Percentiles rank a stretch among this genome's conserved stretches.
phyloP scores from a whole-genome alignment of 92 coral and sea anemone species.

The Zoanthus solanderi region DNA sequence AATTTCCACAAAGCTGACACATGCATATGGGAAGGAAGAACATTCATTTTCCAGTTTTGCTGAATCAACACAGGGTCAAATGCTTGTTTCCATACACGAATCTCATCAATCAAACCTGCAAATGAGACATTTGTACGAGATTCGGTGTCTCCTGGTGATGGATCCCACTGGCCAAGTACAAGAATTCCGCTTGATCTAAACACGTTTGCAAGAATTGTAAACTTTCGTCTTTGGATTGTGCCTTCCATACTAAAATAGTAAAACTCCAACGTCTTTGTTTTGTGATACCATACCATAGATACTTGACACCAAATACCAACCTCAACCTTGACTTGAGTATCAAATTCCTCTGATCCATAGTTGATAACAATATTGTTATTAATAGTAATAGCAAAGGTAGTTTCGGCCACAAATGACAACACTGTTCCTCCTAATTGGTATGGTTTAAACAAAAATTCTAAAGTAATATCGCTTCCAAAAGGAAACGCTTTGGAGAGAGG shows the following conservation, averaged over 20 bases:
- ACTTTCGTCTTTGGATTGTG: constrained; percentile 56
- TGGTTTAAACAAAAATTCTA: constrained; percentile 70
- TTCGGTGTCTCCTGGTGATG: constrained; percentile 71
- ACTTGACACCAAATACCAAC: constrained; percentile 67
- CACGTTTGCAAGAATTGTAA: constrained; percentile 44
- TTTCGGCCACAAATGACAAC: constrained; percentile 57
- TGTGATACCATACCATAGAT: constrained; percentile 60
- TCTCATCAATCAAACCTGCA: constrained; percentile 65
- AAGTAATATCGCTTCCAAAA: constrained; percentile 53
- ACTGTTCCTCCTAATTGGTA: constrained; percentile 58
- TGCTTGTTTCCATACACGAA: constrained; percentile 70
- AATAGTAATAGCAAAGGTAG: constrained; percentile 66
- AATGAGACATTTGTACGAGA: constrained; percentile 38
- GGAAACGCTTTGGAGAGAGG: constrained; percentile 51
- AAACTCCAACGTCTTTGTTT: constrained; percentile 44
- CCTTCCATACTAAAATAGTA: constrained; percentile 51
- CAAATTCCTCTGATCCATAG: constrained; percentile 36
- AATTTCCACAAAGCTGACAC: constrained; percentile 71
- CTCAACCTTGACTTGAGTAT: constrained; percentile 47
- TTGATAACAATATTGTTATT: constrained; percentile 50
- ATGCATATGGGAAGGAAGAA: constrained; percentile 56
- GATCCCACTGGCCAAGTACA: constrained; percentile 75
- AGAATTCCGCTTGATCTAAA: constrained; percentile 66
- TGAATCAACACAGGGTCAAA: constrained; percentile 70
- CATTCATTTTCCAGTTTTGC: constrained; percentile 75